A percentile compares a stretch with the other conserved stretches of the same genome.
Conservation (phyloP, 2,113 vertebrate species). For the Dromaius novaehollandiae region DNA sequence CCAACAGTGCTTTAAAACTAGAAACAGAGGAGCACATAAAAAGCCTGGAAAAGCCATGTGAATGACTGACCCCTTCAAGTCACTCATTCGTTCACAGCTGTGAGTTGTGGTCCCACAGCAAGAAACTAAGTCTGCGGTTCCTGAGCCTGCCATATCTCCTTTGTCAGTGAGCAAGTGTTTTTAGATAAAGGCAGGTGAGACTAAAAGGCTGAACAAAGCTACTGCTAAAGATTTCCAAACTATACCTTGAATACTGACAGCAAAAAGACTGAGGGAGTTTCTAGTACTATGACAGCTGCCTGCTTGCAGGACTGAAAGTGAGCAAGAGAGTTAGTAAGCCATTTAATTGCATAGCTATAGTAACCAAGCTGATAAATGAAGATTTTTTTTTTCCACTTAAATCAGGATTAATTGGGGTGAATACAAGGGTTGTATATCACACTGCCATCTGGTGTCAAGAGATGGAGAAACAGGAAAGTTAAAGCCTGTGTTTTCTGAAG, state of each 20-base stretch:
- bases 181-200: not conserved
- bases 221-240: not conserved
- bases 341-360: constrained; percentile 7
- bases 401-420: not conserved
- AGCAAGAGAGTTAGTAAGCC: not conserved
- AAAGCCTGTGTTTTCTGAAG: not conserved
- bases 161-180: not conserved
- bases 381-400: not conserved
- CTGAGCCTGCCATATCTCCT: not conserved
- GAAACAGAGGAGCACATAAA: not conserved
- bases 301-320: constrained; percentile 18
- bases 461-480: not conserved
- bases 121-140: not conserved
- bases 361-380: constrained; percentile 21
- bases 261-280: not conserved
- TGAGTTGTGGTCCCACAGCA: not conserved
- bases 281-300: not conserved
- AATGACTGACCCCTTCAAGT: not conserved
- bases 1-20: not conserved
- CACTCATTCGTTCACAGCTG: not conserved
- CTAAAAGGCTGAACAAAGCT: not conserved
- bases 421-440: not conserved
- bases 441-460: constrained; percentile 20
- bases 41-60: not conserved
- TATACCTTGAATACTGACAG: not conserved